Conservation (phyloP, 2,888 invertebrate species). For the Drosophila vallismaia region DNA sequence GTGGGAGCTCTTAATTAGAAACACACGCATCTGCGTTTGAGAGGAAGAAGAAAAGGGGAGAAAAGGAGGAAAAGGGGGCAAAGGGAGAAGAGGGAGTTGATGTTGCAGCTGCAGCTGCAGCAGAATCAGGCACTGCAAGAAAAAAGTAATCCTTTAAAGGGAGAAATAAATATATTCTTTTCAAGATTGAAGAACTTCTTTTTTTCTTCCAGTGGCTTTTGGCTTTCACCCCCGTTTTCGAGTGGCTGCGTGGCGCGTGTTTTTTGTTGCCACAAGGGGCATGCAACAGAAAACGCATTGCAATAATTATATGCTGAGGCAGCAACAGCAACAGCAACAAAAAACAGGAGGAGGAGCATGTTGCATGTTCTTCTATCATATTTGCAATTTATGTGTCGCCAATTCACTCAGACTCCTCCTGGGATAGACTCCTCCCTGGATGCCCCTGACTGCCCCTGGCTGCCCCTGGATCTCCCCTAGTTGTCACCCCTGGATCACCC, state of each 20-base stretch:
- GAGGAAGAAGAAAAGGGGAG: neutral
- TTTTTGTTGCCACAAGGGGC: constrained; percentile 41
- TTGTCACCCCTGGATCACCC: too few relatives aligned
- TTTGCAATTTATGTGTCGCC: constrained; percentile 78
- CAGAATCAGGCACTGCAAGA: neutral
- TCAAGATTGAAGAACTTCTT: too few relatives aligned
- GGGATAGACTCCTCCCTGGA: constrained; percentile 11
- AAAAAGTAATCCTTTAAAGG: neutral
- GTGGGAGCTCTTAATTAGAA: constrained; percentile 23
- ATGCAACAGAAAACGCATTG: constrained; percentile 45
- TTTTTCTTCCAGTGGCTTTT: neutral
- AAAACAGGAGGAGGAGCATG: constrained; percentile 26
- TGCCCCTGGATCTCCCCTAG: too few relatives aligned
- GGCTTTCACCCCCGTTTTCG: constrained; percentile 1
- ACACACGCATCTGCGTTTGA: constrained; percentile 17
- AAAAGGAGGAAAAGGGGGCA: constrained; percentile 11
- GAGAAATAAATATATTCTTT: too few relatives aligned
- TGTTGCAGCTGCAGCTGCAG: constrained; percentile 12
- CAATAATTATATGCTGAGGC: constrained; percentile 49
- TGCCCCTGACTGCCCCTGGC: too few relatives aligned
- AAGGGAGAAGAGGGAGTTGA: constrained; percentile 15
- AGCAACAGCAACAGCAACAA: constrained; percentile 35
- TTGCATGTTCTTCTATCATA: constrained; percentile 75
- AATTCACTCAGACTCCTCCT: constrained; percentile 51
- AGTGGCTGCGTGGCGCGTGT: constrained; percentile 45